A percentile compares a stretch with the other conserved stretches of the same genome.
Conservation (phyloP, 2,113 vertebrate genomes). For the Varanus salvator region DNA sequence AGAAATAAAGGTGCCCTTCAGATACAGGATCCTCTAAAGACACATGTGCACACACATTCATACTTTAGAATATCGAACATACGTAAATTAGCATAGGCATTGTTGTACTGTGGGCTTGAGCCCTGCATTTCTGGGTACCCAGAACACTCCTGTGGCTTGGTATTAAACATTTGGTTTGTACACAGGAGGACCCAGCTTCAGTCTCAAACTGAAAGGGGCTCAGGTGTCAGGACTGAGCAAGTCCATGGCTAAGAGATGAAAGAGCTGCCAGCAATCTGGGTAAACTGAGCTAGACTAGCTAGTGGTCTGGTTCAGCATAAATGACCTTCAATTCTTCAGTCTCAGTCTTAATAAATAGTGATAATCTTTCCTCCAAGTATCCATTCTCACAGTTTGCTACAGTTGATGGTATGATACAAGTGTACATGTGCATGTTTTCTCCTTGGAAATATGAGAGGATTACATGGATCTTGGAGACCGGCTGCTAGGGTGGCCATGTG, state of each 20-base stretch:
- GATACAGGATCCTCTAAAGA: too few relatives aligned
- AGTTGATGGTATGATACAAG: too few relatives aligned
- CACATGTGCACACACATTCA: too few relatives aligned
- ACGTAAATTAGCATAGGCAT: too few relatives aligned
- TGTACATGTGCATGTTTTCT: not conserved
- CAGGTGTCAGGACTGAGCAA: not conserved
- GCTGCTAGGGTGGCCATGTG: too few relatives aligned
- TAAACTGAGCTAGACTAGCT: not conserved
- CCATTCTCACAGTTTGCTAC: too few relatives aligned
- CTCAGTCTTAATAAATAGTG: not conserved
- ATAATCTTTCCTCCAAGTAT: not conserved
- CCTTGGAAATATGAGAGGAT: not conserved
- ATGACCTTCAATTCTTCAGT: not conserved
- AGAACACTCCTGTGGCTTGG: not conserved
- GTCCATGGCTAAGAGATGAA: not conserved
- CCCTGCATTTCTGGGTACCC: too few relatives aligned
- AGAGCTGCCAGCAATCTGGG: not conserved
- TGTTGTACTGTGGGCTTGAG: too few relatives aligned
- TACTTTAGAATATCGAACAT: too few relatives aligned
- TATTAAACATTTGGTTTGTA: not conserved
- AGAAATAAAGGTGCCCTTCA: too few relatives aligned
- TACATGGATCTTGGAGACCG: not conserved
- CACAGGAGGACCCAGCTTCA: too few relatives aligned
- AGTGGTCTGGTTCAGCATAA: not conserved
- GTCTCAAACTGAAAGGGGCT: not conserved